These are phyloP conservation scores for Wasmannia auropunctata DNA, from an alignment of 1,140 invertebrate species.

Conservation along the genomic window DNA sequence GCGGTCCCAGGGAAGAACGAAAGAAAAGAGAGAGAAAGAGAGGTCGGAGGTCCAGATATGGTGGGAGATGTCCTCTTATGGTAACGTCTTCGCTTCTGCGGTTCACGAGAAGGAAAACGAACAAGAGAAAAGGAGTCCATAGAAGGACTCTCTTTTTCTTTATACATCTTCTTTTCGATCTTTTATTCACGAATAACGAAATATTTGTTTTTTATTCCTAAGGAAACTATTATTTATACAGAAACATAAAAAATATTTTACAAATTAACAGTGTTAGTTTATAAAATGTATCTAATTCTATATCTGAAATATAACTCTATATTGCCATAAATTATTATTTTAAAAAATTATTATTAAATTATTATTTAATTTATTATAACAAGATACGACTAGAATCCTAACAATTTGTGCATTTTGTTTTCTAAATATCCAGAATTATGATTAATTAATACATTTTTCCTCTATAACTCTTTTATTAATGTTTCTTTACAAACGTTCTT, in stretches of 20 bases:
- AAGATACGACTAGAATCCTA: neutral
- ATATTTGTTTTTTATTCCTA: neutral
- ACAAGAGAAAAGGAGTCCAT: conserved; percentile 56
- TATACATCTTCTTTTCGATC: neutral
- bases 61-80: conserved; percentile 81
- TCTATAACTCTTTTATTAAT: neutral
- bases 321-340: neutral
- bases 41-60: conserved; percentile 67
- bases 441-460: neutral
- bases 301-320: neutral
- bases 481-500: neutral
- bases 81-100: conserved; percentile 78
- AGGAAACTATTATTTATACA: neutral
- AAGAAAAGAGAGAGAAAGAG: neutral
- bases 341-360: neutral
- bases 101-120: conserved; percentile 61
- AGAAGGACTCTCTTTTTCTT: conserved; percentile 5
- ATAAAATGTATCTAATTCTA: neutral
- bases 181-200: conserved; percentile 2
- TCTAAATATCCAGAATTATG: neutral
- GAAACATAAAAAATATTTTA: neutral
- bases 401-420: neutral
- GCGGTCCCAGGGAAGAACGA: conserved; percentile 30
- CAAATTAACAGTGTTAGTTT: neutral
- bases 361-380: neutral